Base-by-base conservation (phyloP, 1,140 invertebrate species). In the Drosophila pseudoobscura region DNA sequence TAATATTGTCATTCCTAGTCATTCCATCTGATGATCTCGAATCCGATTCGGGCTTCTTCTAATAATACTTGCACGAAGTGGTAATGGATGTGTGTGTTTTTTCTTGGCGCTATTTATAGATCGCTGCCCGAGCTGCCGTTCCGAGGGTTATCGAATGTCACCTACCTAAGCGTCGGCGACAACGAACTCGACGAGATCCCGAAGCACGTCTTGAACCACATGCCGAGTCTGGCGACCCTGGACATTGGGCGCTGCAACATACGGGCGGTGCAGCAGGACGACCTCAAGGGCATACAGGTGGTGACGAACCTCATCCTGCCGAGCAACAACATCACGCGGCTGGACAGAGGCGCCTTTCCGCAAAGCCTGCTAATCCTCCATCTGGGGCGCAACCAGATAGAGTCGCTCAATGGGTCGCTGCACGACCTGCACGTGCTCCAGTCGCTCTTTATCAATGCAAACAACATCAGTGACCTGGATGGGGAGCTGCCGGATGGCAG, bases 371-470 rank as follows among this genome's bases (percentile, higher is more conserved):
- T 94, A 24, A 94, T 95, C 50, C 90, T 96, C 3, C 95, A 96
- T 78, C 90, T 97, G 26, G 95, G 95, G 0, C 92, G 94, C 3
- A 97, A 97, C 91, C 93, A 94, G 63, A 90, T 97, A 13, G 93
- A 92, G 46, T 93, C 93, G 63, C 91, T 97, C n/a, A 97, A 96
- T 78, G 94, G 95, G 11, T 95, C 95, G 1, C 87, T 97, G 13
- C 93, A 94, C 59, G 94, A 95, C 55, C 83, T 96, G 31, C 93
- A 94, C 68, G 93, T 95, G 55, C 91, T 97, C 13, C 94, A 95
- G 79, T 96, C 96, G 94, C 92, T 97, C 41, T 94, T 96, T 55
- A 94, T 96, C 26, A 96, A 96, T 85, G 93, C 94, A 17, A 97
- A 97, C 85, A 93, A 95, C 50, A 92, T 97, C 31, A 94, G 94